Evolutionary conservation across 2,888 invertebrate species (phyloP), one percentile per base, ranked within the genome.

Genomic region (Lottia scabra): DNA sequence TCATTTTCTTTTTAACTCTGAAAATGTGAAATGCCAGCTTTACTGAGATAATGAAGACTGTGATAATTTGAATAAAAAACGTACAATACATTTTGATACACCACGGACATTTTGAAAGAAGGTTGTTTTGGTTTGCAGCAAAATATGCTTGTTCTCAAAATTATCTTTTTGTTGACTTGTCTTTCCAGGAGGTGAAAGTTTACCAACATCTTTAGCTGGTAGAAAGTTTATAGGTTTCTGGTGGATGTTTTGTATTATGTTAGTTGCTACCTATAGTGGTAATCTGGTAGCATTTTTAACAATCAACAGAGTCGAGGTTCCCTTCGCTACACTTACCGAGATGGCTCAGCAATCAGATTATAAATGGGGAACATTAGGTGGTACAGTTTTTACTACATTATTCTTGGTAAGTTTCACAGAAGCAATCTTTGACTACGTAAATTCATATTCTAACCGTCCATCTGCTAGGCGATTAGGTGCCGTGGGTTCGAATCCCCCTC

Each of bases 251-350:
- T 80, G 80, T 23, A 82, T 87, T 15, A 79, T 85, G 2, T 77
- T 87, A 38, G 83, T 82, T 1, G 85, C 84, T 15, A 86, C 84
- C 0, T 87, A 87, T 76, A 83, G 86, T 19, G 86, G 87, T 0
- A 87, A 86, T 71, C 82, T 87, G 12, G 85, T 86, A 30, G 87
- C 87, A n/a, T 87, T 85, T 76, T 80, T 87, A 3, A 84, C 87
- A 8, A 85, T 87, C 2, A 78, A 77, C 46, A 80, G 79, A 23
- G 81, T 82, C 38, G 79, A 74, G 67, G 77, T 80, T 4, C 87
- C 86, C 0, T 86, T 87, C 68, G 73, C 83, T 67, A 81, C 81
- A 0, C 71, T 86, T 13, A 67, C 70, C 4, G 83, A 81, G 44
- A 77, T 87, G 79, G 77, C 78, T 0, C 67, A 75, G 6, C 83